Evolutionary conservation across 1,140 invertebrate species (phyloP), one percentile per base, ranked within the genome.

Genomic region (Cyclina sinensis): DNA sequence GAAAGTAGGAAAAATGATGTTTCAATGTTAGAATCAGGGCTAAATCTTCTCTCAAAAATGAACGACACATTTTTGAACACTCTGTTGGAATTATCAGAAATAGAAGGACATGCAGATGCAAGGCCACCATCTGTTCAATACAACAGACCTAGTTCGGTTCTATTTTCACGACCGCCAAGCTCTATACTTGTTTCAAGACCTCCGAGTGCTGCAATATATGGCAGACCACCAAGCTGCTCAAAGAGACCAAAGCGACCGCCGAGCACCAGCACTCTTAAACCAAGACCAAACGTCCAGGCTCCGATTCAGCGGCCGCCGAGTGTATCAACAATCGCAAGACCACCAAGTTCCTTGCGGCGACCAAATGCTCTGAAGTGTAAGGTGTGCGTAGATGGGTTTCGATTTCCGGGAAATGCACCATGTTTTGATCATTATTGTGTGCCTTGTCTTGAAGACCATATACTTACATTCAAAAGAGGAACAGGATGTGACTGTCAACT

Each of bases 31-130:
- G 74, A 78, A 78, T 3, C 74, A 21, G 74, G 74, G 54, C 24
- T 78, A 32, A n/a, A 78, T 21, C 2, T 78, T 32, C 16, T 78
- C 4, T 51, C 43, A 0, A 78, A 78, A 57, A 87, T 87, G 85
- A 87, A 87, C 57, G 85, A 87, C 57, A 87, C 85, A 24, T 87
- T 87, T 80, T 48, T 87, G 0, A 87, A 87, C 62, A 87, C 85
- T 11, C 48, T 87, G 27, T 43, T 87, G 59, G 85, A 87, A 35
- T 70, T 87, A 54, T 65, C 85, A 18, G 85, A 87, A 65, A 37
- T 68, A 21, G 82, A 84, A 46, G 46, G 32, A 1, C 3, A 32
- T 7, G 27, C 32, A 1, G 74, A 80, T 12, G n/a, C 37, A 35
- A 39, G 74, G 27, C 74, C 51, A 43, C 39, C 57, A 24, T 86